Evolutionary conservation across 1,140 invertebrate species (phyloP), one percentile per base, ranked within the genome.

Genomic region (Camponotus pennsylvanicus): DNA sequence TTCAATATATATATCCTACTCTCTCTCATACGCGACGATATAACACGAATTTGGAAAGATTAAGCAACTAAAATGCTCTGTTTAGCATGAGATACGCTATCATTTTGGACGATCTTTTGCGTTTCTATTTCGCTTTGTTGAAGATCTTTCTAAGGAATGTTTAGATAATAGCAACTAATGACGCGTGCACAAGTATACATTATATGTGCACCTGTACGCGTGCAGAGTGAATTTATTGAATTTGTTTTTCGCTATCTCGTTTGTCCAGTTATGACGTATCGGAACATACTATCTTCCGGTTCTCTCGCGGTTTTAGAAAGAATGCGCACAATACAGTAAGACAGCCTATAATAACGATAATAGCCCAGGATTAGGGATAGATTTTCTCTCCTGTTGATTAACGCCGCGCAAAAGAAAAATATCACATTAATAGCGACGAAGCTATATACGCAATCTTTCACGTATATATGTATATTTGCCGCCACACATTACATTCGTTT

Each of bases 141-240:
- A 15, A 34, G 59, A 11, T 52, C 34, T 80, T 70, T 80, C 57
- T 70, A 80, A 70, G 59, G 37, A 57, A 57, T 9, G 66, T 42
- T 42, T 70, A 70, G 78, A 80, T 70, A 80, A 80, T 70, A 42
- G 37, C n/a, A 21, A 42, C n/a, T 69, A 70, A 57, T 45, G 21
- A 80, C 6, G 59, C 37, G 15, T 59, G 52, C 52, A 45, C 40
- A 67, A 40, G 77, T 55, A 37, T 45, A 67, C 32, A 55, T 66
- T 40, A 40, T 76, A 76, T 11, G 66, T 40, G 32, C 49, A 70
- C 45, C 9, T 80, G 66, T 57, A 80, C 15, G 34, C 64, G 32
- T 55, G 49, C 13, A 55, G 77, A 55, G 77, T 69, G 11, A 80
- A 70, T 80, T 59, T 80, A 70, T 69, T 67, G 78, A 70, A 59